These are phyloP conservation scores for Acanthosepion lycidas DNA, from an alignment of 2,888 invertebrate species.

Conservation along the genomic window DNA sequence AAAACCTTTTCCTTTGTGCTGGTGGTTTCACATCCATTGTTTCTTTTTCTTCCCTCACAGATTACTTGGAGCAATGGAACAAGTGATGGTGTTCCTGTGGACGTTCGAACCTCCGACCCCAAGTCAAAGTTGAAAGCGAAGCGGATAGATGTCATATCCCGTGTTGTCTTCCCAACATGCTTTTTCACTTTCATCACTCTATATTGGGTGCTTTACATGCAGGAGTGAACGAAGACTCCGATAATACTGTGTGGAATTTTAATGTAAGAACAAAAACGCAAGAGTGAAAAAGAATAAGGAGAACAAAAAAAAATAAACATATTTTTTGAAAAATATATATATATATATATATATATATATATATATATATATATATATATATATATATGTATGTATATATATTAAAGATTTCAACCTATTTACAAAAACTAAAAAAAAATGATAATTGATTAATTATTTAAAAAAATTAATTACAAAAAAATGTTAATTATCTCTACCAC, in stretches of 20 bases:
- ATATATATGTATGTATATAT: too few species aligned
- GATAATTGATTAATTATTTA: too few species aligned
- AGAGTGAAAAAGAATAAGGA: background rate
- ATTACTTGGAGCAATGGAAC: conserved; percentile 42
- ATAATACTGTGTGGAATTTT: background rate
- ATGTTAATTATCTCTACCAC: too few species aligned
- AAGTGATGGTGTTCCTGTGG: conserved; percentile 46
- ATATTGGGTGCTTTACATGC: conserved; percentile 40
- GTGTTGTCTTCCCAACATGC: conserved; percentile 41
- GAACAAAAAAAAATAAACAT: background rate
- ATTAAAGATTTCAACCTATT: too few species aligned
- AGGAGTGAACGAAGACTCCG: background rate
- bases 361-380: too few species aligned
- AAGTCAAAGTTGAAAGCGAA: conserved; percentile 45
- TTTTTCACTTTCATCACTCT: conserved; percentile 38
- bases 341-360: background rate
- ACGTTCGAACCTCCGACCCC: conserved; percentile 45
- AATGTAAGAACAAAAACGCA: background rate
- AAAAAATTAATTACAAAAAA: too few species aligned
- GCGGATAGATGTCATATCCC: conserved; percentile 46
- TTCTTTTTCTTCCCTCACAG: background rate
- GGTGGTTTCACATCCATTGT: too few species aligned
- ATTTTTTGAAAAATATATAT: background rate
- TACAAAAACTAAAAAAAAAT: too few species aligned
- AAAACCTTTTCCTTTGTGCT: too few species aligned